A percentile compares a stretch with the other conserved stretches of the same genome.
These are phyloP conservation scores for Proctacanthus coquilletti DNA, from an alignment of 1,140 invertebrate genomes.

Conservation along the genomic window DNA sequence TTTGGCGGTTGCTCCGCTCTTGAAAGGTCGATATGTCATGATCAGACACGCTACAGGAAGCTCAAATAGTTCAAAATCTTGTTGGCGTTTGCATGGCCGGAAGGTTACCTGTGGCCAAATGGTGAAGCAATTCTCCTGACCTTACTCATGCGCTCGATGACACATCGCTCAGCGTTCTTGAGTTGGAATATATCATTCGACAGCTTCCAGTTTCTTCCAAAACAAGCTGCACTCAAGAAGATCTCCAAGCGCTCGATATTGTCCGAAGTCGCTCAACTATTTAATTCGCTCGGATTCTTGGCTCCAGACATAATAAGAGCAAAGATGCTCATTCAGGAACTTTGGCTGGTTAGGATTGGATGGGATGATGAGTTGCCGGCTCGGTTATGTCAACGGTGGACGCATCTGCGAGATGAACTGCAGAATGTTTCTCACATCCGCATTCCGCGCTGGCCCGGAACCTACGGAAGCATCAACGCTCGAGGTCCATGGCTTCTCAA, in stretches of 20 bases:
- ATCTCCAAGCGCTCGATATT: conserved; percentile 15
- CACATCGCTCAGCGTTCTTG: not conserved
- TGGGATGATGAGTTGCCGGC: not conserved
- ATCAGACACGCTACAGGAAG: conserved; percentile 12
- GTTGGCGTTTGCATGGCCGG: not conserved
- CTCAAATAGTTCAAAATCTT: not conserved
- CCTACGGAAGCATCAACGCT: not conserved
- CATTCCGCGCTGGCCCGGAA: conserved; percentile 9
- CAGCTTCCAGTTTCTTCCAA: not conserved
- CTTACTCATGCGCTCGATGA: not conserved
- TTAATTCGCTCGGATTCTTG: conserved; percentile 23
- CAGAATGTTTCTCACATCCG: conserved; percentile 2
- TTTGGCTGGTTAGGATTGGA: not conserved
- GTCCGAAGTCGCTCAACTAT: conserved; percentile 18
- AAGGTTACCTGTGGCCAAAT: conserved; percentile 2
- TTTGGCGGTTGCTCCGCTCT: conserved; percentile 10
- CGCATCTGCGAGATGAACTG: not conserved
- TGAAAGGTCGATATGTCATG: conserved; percentile 24
- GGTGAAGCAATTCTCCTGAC: not conserved
- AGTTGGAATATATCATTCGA: not conserved
- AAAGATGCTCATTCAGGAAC: conserved; percentile 27
- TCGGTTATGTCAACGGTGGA: not conserved
- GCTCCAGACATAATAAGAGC: conserved; percentile 20
- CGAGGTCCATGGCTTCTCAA: conserved; percentile 16
- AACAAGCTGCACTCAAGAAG: not conserved